phyloP scores from a whole-genome alignment of 2,797 vertebrate genomes.

The Otolemur crassicaudatus region DNA sequence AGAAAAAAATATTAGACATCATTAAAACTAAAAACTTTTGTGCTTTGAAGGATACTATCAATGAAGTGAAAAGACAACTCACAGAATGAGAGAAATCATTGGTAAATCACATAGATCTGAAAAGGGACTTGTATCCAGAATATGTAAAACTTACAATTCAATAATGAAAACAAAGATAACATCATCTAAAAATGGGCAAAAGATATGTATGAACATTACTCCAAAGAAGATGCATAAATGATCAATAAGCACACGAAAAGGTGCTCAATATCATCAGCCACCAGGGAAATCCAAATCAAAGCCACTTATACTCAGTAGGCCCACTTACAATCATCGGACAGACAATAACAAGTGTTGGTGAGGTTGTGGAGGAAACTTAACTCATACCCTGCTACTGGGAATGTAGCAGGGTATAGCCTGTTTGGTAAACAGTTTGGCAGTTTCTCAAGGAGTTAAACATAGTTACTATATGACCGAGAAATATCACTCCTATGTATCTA shows the following conservation, averaged over 20 bases:
- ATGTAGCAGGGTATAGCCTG: neutral
- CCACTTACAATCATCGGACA: neutral
- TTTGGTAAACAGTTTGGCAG: conserved; percentile 26
- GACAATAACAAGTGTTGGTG: neutral
- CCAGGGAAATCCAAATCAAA: conserved; percentile 16
- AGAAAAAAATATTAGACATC: neutral
- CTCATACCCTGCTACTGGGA: neutral
- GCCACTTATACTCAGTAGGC: neutral
- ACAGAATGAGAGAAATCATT: conserved; percentile 5
- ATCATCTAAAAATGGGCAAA: conserved; percentile 34
- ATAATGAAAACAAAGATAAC: conserved; percentile 30
- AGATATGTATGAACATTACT: neutral
- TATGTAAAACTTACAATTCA: neutral
- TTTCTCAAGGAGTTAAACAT: conserved; percentile 32
- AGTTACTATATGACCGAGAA: neutral
- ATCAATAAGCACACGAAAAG: neutral
- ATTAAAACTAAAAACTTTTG: conserved; percentile 31
- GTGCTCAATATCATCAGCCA: neutral
- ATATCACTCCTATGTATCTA: neutral
- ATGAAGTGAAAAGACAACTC: conserved; percentile 6
- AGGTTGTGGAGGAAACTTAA: conserved; percentile 42
- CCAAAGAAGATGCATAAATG: conserved; percentile 1
- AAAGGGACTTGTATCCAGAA: neutral
- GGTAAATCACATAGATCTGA: neutral
- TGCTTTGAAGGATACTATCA: conserved; percentile 7